Conservation (phyloP, 1,140 invertebrate species). For the Paralvinella palmiformis region DNA sequence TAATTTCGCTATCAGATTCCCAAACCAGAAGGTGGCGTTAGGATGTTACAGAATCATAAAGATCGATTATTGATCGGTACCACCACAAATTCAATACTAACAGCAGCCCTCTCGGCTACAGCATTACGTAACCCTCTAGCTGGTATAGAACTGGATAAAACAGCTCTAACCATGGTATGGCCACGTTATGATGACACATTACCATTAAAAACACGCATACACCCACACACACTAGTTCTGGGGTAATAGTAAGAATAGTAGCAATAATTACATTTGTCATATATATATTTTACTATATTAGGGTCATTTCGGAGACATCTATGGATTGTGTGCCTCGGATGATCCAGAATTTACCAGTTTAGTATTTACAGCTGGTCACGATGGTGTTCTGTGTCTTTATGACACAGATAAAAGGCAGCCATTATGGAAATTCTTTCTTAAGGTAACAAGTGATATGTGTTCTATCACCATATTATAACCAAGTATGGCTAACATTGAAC, state of each 20-base stretch:
- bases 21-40: slow-evolving; percentile 33
- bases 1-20: slow-evolving; percentile 28
- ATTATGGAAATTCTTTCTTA: slow-evolving; percentile 34
- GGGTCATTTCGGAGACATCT: slow-evolving; percentile 34
- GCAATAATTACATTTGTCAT: slow-evolving; percentile 1
- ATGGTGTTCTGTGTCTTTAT: slow-evolving; percentile 34
- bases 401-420: slow-evolving; percentile 22
- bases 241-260: background rate
- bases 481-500: too few relatives aligned
- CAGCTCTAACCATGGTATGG: slow-evolving; percentile 36
- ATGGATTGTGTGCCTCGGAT: slow-evolving; percentile 20
- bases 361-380: slow-evolving; percentile 32
- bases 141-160: slow-evolving; percentile 24
- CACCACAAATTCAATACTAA: slow-evolving; percentile 39
- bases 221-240: background rate
- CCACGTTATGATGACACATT: background rate
- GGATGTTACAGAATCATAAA: slow-evolving; percentile 26
- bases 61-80: slow-evolving; percentile 34
- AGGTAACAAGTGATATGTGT: slow-evolving; percentile 26
- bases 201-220: background rate
- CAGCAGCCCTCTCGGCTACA: slow-evolving; percentile 16
- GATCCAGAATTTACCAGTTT: slow-evolving; percentile 22
- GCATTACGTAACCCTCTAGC: slow-evolving; percentile 22
- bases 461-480: too few relatives aligned
- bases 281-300: slow-evolving; percentile 14